Base-by-base conservation (phyloP, 2,113 vertebrate genomes). In the Aleadryas rufinucha region DNA sequence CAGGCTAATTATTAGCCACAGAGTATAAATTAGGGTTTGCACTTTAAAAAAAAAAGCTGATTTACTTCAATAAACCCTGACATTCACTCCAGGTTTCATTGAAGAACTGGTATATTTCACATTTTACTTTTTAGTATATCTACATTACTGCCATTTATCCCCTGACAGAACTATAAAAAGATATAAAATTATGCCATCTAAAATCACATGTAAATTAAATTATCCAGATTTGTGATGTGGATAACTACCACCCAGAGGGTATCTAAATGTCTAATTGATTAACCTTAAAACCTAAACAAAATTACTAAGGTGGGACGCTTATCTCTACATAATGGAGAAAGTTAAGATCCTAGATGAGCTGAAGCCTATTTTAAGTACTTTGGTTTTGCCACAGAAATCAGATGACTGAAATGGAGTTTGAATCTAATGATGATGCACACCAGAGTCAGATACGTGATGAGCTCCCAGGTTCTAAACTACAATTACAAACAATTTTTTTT, bases 171-270 rank as follows among this genome's bases (percentile, higher is more conserved):
- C 45, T 61, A 69, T n/a, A 85, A 77, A 92, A 68, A 85, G 8
- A 42, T 57, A 71, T 19, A 84, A 83, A 89, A 85, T 61, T 41
- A 79, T 74, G 27, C 9, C 33, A 47, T 70, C 37, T 79, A 84
- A 94, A 91, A 96, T 94, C 42, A 69, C n/a, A 33, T 5, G 2
- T 87, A 87, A 91, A 80, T 87, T 84, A 84, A 92, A 84, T 84
- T 69, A 76, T 64, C 44, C 21, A 75, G 26, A 60, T 91, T 90
- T 87, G 15, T 76, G n/a, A 41, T 57, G 65, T 3, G 4, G 45
- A 17, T 90, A 91, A 87, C 61, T 93, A 68, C 27, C 69, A n/a
- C 28, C 77, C 45, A 72, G 82, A 79, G 37, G 16, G 22, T 26
- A 82, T 69, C 52, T 71, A 89, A 89, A 74, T 53, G 17, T 87